Conservation (phyloP, 2,113 vertebrate species). For the Tamias sibiricus region DNA sequence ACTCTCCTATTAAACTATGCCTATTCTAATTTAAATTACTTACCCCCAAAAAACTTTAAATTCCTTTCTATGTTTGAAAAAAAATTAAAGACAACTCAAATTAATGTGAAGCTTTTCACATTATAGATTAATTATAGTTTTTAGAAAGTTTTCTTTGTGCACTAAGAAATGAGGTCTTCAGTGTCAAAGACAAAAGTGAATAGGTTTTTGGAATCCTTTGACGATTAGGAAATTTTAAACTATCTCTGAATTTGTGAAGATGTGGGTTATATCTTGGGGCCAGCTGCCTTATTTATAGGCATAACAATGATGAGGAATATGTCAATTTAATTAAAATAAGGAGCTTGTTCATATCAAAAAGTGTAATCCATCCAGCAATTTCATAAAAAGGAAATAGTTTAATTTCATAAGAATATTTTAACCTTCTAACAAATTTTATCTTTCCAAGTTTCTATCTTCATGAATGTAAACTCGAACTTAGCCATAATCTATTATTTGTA, state of each 20-base stretch:
- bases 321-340: slow-evolving; percentile 23
- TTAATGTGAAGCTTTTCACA: not conserved
- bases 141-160: not conserved
- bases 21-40: not conserved
- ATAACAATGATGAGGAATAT: not conserved
- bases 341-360: not conserved
- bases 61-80: not conserved
- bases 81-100: not conserved
- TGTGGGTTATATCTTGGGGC: not conserved
- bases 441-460: not conserved
- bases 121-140: not conserved
- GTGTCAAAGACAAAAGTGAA: not conserved
- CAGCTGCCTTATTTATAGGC: not conserved
- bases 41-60: not conserved
- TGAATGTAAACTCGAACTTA: not conserved
- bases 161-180: not conserved
- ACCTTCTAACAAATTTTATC: not conserved
- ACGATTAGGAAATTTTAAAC: not conserved
- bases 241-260: not conserved
- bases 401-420: not conserved
- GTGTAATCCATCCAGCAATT: not conserved
- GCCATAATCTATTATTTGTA: slow-evolving; percentile 43
- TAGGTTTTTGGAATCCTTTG: not conserved
- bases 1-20: not conserved
- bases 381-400: not conserved